These are phyloP conservation scores for Sapayoa aenigma DNA, from an alignment of 2,113 vertebrate species.

Conservation along the genomic window DNA sequence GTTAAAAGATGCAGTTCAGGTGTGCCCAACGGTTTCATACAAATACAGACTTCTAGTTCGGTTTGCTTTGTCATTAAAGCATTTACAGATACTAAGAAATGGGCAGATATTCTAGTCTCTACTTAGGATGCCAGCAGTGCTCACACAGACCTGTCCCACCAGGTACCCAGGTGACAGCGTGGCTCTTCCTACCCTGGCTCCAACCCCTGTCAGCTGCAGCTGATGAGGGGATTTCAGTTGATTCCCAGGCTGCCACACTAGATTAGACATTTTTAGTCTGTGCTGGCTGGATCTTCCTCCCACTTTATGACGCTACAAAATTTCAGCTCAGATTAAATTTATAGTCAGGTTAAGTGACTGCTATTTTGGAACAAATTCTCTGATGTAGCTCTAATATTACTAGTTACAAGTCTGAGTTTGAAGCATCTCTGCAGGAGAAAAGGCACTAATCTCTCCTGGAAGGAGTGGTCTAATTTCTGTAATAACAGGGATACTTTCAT, in stretches of 20 bases:
- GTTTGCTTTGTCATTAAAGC: background rate
- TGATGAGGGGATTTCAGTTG: accelerated
- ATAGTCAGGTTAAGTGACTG: background rate
- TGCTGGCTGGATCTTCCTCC: background rate
- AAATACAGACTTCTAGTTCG: background rate
- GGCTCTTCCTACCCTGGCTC: background rate
- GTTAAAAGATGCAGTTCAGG: background rate
- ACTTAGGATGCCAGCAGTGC: background rate
- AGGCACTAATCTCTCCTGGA: background rate
- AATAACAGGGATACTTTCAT: background rate
- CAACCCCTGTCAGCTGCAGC: background rate
- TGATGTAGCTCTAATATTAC: background rate
- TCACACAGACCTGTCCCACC: background rate
- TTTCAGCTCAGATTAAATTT: background rate
- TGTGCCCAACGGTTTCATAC: background rate
- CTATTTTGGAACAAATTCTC: background rate
- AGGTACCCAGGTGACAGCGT: background rate
- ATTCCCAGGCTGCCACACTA: background rate
- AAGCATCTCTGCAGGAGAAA: background rate
- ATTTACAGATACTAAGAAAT: background rate
- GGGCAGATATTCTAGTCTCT: background rate
- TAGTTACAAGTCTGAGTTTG: background rate
- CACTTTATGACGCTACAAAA: background rate
- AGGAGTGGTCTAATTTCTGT: background rate
- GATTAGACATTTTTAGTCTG: background rate